Conservation (phyloP, 2,888 invertebrate genomes). For the Lycocerus yunnanus region DNA sequence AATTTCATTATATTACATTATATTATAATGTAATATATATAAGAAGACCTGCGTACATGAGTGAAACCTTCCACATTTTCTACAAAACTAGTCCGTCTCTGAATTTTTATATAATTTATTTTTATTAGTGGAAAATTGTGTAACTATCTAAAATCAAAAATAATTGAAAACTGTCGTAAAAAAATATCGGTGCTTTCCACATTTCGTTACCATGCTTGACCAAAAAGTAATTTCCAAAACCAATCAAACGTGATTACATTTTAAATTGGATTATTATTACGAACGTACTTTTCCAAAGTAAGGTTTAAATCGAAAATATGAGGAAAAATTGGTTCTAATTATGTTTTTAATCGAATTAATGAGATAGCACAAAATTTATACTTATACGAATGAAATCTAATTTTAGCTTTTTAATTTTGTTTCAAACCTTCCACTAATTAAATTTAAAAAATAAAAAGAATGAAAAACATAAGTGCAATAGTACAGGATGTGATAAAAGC, state of each 20-base stretch:
- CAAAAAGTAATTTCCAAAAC: conserved; percentile 18
- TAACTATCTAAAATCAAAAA: neutral
- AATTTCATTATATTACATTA: too few relatives aligned
- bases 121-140: neutral
- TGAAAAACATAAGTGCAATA: neutral
- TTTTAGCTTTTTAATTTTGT: neutral
- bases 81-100: too few relatives aligned
- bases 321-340: neutral
- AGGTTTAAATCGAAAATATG: neutral
- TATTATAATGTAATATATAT: too few relatives aligned
- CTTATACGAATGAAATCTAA: neutral
- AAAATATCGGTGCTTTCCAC: conserved; percentile 13
- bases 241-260: conserved; percentile 24
- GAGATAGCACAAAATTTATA: neutral
- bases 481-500: neutral
- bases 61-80: too few relatives aligned
- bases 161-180: conserved; percentile 9
- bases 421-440: neutral
- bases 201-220: conserved; percentile 13
- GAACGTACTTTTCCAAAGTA: neutral
- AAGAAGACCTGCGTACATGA: too few relatives aligned
- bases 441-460: neutral
- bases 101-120: neutral
- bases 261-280: conserved; percentile 19
- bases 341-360: neutral